Conservation (phyloP, 1,140 invertebrate genomes). For the Notospermus geniculatus region DNA sequence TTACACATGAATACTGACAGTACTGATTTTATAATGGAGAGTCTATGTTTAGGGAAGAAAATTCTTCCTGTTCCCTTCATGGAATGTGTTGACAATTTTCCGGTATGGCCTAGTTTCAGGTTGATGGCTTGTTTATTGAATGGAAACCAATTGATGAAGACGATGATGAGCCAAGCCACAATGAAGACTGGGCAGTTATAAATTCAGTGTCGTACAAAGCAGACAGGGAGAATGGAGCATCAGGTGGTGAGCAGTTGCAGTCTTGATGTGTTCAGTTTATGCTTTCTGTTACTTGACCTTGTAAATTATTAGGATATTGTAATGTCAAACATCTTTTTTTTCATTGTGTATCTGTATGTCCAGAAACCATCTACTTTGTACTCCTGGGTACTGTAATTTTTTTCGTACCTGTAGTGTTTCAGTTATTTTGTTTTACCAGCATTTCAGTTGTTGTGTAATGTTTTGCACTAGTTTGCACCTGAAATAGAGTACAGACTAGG, state of each 20-base stretch:
- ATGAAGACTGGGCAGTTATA: slow-evolving; percentile 51
- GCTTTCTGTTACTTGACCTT: neutral
- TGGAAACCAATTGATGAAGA: slow-evolving; percentile 53
- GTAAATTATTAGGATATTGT: too few relatives aligned
- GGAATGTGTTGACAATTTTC: neutral
- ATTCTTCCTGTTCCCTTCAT: neutral
- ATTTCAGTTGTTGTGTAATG: too few relatives aligned
- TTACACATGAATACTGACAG: neutral
- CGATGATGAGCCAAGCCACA: slow-evolving; percentile 37
- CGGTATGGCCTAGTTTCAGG: slow-evolving; percentile 32
- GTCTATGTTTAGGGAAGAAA: neutral
- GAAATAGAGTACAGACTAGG: too few relatives aligned
- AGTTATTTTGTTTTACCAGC: too few relatives aligned
- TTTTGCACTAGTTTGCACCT: too few relatives aligned
- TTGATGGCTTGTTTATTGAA: slow-evolving; percentile 53
- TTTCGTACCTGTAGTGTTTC: too few relatives aligned
- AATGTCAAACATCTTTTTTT: too few relatives aligned
- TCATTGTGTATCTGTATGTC: too few relatives aligned
- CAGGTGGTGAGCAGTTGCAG: slow-evolving; percentile 26
- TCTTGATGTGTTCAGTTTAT: neutral
- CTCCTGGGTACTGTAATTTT: too few relatives aligned
- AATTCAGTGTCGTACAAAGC: slow-evolving; percentile 48
- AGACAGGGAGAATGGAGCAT: slow-evolving; percentile 46
- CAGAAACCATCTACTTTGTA: too few relatives aligned
- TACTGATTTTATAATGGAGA: neutral